phyloP scores from a whole-genome alignment of 2,113 vertebrate species.

The Tachysurus vachellii region DNA sequence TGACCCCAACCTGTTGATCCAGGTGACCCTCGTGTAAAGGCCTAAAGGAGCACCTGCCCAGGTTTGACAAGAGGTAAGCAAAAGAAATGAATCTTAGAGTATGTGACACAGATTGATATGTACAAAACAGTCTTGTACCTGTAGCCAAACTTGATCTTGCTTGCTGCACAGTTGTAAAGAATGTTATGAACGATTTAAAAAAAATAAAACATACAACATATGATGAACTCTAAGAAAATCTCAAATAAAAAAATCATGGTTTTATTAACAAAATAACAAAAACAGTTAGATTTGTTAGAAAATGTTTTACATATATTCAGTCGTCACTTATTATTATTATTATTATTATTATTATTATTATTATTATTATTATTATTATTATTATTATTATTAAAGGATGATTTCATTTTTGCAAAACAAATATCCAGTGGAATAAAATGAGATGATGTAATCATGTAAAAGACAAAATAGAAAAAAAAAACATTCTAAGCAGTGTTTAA shows the following conservation, averaged over 20 bases:
- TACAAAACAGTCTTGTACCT: background rate
- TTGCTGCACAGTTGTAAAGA: background rate
- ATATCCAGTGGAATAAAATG: background rate
- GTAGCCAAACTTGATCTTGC: background rate
- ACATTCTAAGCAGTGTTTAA: background rate
- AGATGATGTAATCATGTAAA: background rate
- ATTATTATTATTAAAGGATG: background rate
- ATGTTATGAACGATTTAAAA: background rate
- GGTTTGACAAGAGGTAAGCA: slow-evolving; percentile 19
- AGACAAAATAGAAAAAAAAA: background rate
- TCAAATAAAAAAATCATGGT: background rate
- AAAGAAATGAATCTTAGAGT: background rate
- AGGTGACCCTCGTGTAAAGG: slow-evolving; percentile 51
- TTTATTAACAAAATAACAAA: background rate
- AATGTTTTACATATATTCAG: background rate
- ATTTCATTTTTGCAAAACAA: background rate
- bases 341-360: too few relatives aligned
- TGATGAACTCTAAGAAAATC: background rate
- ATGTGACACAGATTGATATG: background rate
- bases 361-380: too few relatives aligned
- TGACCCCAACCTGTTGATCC: slow-evolving; percentile 62
- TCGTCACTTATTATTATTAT: background rate
- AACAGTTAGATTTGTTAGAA: background rate
- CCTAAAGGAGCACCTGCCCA: slow-evolving; percentile 37
- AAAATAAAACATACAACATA: background rate